These are phyloP conservation scores for Thysanoteuthis rhombus DNA, from an alignment of 2,888 invertebrate genomes.

Conservation along the genomic window DNA sequence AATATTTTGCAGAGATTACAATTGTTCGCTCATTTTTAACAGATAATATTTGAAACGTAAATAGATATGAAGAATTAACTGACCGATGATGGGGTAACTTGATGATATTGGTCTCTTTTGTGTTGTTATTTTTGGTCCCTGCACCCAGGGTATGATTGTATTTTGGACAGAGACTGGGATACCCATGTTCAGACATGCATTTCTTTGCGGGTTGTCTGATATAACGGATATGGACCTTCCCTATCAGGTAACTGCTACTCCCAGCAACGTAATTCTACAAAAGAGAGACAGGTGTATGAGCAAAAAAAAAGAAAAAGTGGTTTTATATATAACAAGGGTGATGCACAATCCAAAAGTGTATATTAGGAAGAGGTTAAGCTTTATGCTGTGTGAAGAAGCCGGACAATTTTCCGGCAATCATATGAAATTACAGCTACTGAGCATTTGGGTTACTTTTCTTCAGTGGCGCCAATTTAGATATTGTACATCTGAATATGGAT, in stretches of 20 bases:
- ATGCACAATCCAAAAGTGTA: too few relatives aligned
- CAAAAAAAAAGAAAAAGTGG: not conserved
- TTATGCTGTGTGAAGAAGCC: too few relatives aligned
- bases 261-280: conserved; percentile 37
- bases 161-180: not conserved
- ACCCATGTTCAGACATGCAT: not conserved
- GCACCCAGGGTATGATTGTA: not conserved
- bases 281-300: conserved; percentile 15
- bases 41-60: not conserved
- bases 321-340: too few relatives aligned
- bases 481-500: too few relatives aligned
- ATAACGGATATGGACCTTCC: conserved; percentile 58
- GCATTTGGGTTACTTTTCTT: too few relatives aligned
- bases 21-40: not conserved
- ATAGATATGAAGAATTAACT: not conserved
- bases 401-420: too few relatives aligned
- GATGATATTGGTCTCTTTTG: not conserved
- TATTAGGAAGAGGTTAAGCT: too few relatives aligned
- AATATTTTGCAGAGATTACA: not conserved
- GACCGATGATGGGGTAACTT: not conserved
- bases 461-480: too few relatives aligned
- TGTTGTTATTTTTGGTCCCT: not conserved
- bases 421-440: too few relatives aligned
- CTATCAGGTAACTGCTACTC: conserved; percentile 51
- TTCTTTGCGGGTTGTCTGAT: conserved; percentile 36